These are phyloP conservation scores for Calidris pygmaea DNA, from an alignment of 2,113 vertebrate genomes.

Conservation along the genomic window DNA sequence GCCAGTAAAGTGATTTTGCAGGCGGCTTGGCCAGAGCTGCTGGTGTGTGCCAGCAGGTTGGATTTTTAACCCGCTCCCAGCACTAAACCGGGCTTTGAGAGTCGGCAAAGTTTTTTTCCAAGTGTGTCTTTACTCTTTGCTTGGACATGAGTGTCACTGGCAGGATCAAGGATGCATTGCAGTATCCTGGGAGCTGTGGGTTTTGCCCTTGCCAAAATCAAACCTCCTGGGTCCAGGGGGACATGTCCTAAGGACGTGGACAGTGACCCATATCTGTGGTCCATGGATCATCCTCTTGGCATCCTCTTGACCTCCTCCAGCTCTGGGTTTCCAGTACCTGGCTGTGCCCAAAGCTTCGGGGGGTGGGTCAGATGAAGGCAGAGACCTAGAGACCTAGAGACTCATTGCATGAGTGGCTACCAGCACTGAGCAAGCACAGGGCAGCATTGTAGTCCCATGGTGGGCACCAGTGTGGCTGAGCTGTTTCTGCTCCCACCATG, in stretches of 20 bases:
- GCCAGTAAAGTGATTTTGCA: conserved; percentile 2
- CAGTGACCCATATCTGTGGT: neutral
- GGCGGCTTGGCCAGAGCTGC: neutral
- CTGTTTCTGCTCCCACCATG: fast-evolving
- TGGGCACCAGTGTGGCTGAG: neutral
- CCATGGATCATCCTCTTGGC: neutral
- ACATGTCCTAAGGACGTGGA: fast-evolving
- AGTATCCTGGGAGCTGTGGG: neutral
- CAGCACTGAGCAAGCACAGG: neutral
- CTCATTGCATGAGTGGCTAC: neutral
- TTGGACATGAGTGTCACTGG: neutral
- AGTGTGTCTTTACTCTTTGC: neutral
- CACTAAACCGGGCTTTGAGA: neutral
- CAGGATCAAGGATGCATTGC: neutral
- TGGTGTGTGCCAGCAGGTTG: neutral
- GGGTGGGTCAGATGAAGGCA: neutral
- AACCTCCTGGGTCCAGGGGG: neutral
- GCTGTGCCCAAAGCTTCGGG: neutral
- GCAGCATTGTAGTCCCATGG: fast-evolving
- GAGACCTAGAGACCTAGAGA: neutral
- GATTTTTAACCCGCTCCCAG: neutral
- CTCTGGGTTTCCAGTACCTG: neutral
- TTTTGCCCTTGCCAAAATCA: neutral
- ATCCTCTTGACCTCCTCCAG: neutral
- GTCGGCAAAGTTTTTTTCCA: neutral